Evolutionary conservation across 2,113 vertebrate species (phyloP).

Genomic region (human (Homo sapiens)): GRCh38 chr15:59958501-59959000

Average conservation of each 20-base stretch:
- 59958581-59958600: not conserved
- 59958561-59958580: not conserved
- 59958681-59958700: not conserved
- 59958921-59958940: not conserved
- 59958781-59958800: not conserved
- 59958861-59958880: not conserved
- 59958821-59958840: not conserved
- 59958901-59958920: not conserved
- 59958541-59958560: not conserved
- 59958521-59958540: not conserved
- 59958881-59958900: not conserved
- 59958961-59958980: not conserved
- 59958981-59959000: not conserved
- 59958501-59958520: not conserved
- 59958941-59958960: not conserved
- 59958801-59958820: not conserved
- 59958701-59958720: not conserved
- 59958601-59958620: not conserved
- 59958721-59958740: not conserved
- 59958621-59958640: not conserved
- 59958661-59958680: not conserved
- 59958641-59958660: not conserved
- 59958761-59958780: not conserved
- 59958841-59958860: not conserved
- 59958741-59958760: no score